These are phyloP conservation scores for Sarcophaga caerulescens DNA, from an alignment of 2,888 invertebrate genomes.

Conservation along the genomic window DNA sequence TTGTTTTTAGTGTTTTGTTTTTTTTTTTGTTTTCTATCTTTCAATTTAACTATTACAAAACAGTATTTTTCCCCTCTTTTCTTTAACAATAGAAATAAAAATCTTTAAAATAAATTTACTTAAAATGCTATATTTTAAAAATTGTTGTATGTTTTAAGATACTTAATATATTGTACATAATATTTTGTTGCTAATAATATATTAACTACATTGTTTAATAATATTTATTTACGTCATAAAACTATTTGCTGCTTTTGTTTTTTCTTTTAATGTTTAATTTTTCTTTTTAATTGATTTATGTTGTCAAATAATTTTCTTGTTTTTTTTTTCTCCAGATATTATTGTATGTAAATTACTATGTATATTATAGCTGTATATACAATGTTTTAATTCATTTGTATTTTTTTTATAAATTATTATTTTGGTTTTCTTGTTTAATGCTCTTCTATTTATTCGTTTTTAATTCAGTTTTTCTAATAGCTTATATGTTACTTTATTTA, in stretches of 20 bases:
- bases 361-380: not conserved
- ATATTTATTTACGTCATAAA: conserved; percentile 18
- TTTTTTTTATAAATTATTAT: not conserved
- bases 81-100: conserved; percentile 16
- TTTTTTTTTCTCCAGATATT: conserved; percentile 27
- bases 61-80: not conserved
- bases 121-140: conserved; percentile 52
- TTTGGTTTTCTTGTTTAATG: conserved; percentile 27
- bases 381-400: not conserved
- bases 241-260: not conserved
- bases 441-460: not conserved
- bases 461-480: conserved; percentile 62
- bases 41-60: conserved; percentile 32
- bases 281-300: conserved; percentile 26
- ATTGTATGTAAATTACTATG: not conserved
- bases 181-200: conserved; percentile 59
- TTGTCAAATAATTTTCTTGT: conserved; percentile 31
- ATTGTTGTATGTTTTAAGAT: conserved; percentile 3
- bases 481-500: conserved; percentile 48
- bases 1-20: too few species aligned
- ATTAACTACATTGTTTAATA: conserved; percentile 59
- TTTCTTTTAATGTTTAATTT: not conserved
- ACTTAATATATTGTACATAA: conserved; percentile 47
- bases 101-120: conserved; percentile 33
- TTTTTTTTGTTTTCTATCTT: not conserved